Base-by-base conservation (phyloP, 2,888 invertebrate genomes). In the Odontomyia ornata region DNA sequence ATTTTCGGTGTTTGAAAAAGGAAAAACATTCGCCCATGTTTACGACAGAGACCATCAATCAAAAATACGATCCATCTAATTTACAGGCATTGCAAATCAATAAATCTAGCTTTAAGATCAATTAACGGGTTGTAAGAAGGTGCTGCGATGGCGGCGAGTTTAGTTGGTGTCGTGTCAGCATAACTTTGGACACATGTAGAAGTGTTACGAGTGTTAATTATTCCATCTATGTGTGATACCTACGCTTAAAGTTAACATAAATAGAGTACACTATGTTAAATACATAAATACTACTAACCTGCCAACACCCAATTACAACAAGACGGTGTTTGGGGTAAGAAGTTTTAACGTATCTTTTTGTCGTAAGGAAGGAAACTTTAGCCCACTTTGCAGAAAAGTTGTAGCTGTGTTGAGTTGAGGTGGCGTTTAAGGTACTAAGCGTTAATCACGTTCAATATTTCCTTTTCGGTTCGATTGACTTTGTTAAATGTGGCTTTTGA, bases 141-240 rank as follows among this genome's bases (percentile, higher is more conserved):
- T 60, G n/a, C n/a, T n/a, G 57, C 57, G 57, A 25, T 60, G 57
- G 25, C 57, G 57, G 25, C 23, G 7, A 25, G 57, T 60, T 23
- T 25, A 60, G 57, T 18, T n/a, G n/a, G n/a, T n/a, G 36, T 9
- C 3, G 36, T 36, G 36, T 36, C 36, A 36, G 9, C 36, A 36
- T 36, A 15, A 9, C 5, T 4, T 9, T 52, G 15, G 7, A n/a
- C 52, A 60, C 3, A 5, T 23, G 21, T 21, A 60, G 9, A 13
- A 60, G 57, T 30, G 43, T 36, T 30, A 67, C 46, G 43, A 43
- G 43, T 67, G 67, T 67, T 67, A 67, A 67, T 36, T 67, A 67
- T 67, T 21, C 21, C 21, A 67, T 67, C 23, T 43, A 36, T 36
- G 36, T n/a, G 13, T 18, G 23, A 43, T 30, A 67, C 67, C 67